Base-by-base conservation (phyloP, 2,113 vertebrate species). In the Scopus umbretta region DNA sequence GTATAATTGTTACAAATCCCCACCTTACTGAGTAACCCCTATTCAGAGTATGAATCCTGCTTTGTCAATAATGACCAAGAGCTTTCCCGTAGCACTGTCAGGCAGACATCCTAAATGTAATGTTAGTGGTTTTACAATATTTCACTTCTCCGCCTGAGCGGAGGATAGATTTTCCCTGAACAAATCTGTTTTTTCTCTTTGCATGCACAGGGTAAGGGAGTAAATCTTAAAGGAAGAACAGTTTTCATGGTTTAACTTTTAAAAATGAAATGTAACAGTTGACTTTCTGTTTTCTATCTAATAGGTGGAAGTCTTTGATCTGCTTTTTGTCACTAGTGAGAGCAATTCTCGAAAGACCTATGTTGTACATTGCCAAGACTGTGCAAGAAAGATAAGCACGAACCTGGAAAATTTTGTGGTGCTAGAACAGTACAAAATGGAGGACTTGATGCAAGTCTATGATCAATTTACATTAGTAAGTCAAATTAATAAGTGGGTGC, bases 391-490 rank as follows among this genome's bases (percentile, higher is more conserved):
- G 98, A 99, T 98, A 98, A 99, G 98, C 88, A 98, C 98, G 96
- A 98, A 99, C 86, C 98, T 99, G 97, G 99, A 99, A 95, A 99
- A 98, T 98, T 99, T 99, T 95, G 99, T 99, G 98, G 99, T 99
- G 98, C 98, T 99, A 98, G 99, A 99, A 98, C 99, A 99, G 98
- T 99, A 99, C 98, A 98, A 98, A 98, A 99, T 99, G 98, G 99
- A 99, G 96, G 99, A 99, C 98, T 98, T 99, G 95, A 99, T 99
- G 98, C 99, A 99, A 97, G 98, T 99, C 97, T 99, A 99, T 96
- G 99, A 99, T 98, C 99, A 99, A 97, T 99, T 99, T 99, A 99
- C 99, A 98, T 99, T 99, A 97, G 99, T 99, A 98, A 99, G 99
- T 99, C 93, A 97, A 97, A 96, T 96, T 91, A 96, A 90, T 97